A percentile compares a stretch with the other conserved stretches of the same genome.
phyloP scores from a whole-genome alignment of 2,888 invertebrate species.

The Hetaerina titia region DNA sequence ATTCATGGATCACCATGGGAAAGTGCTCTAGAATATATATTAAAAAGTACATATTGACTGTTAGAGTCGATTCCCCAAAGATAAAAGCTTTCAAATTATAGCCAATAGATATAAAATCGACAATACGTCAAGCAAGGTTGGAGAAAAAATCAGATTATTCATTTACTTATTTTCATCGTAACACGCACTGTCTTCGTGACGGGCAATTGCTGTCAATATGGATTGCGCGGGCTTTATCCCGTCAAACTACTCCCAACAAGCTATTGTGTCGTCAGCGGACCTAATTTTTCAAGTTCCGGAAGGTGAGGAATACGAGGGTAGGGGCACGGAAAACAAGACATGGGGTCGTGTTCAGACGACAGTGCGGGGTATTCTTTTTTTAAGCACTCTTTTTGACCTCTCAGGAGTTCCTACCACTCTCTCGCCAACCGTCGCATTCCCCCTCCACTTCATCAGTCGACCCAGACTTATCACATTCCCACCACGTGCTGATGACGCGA shows the following conservation, averaged over 20 bases:
- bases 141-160: not conserved
- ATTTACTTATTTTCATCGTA: not conserved
- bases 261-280: constrained; percentile 31
- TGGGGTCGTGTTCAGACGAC: not conserved
- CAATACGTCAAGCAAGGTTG: too few relatives aligned
- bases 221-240: not conserved
- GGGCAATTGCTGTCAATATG: constrained; percentile 46
- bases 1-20: too few relatives aligned
- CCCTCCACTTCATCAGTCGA: not conserved
- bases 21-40: too few relatives aligned
- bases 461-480: not conserved
- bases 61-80: too few relatives aligned
- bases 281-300: constrained; percentile 37
- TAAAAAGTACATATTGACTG: too few relatives aligned
- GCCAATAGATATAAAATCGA: too few relatives aligned
- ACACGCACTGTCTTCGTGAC: constrained; percentile 10
- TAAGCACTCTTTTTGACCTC: constrained; percentile 21
- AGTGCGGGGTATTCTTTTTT: not conserved
- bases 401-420: not conserved
- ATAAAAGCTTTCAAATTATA: too few relatives aligned
- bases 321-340: not conserved
- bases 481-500: constrained; percentile 57
- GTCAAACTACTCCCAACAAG: not conserved
- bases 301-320: constrained; percentile 9
- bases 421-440: not conserved